Base-by-base conservation (phyloP, 1,140 invertebrate genomes). In the Heliconius himera region DNA sequence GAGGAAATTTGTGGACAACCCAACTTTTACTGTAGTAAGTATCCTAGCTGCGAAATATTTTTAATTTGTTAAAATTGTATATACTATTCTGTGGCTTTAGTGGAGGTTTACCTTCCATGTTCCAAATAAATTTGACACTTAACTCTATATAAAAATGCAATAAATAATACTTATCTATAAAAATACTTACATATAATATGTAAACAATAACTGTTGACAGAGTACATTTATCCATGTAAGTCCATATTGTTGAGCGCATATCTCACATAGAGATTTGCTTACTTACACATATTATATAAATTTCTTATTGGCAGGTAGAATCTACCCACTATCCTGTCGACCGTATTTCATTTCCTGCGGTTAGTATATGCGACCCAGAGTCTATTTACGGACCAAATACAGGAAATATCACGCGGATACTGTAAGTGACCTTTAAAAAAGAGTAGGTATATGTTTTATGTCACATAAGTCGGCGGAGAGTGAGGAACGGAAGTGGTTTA, bases 1-100 rank as follows among this genome's bases (percentile, higher is more conserved):
- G 90, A 74, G 82, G 8, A 90, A 90, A 56, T 93, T 87, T 46
- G 80, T 84, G 2, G 73, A 85, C 16, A 87, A 92, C 79, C 92
- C 92, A n/a, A 92, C 91, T 3, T 88, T 92, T 75, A 94, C 88
- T 77, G 89, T 94, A 56, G 90, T 92, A 79, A 90, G 88, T 88
- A 77, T 36, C 3, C 20, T 60, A n/a, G 16, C 16, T 6, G 33
- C 5, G 1, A 36, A 36, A 36, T 8, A 1, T 6, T 36, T 36
- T 6, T 36, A 36, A n/a, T n/a, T n/a, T n/a, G n/a, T n/a, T n/a
- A n/a, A n/a, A n/a, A n/a, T n/a, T n/a, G n/a, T n/a, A n/a, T 13
- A 46, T 46, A 33, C 3, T 33, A 3, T 33, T 33, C 5, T 33
- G 4, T 4, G 3, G 41, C 4, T 3, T 46, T 46, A 46, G 11